phyloP scores from a whole-genome alignment of 1,140 invertebrate genomes.

The Danaus plexippus region DNA sequence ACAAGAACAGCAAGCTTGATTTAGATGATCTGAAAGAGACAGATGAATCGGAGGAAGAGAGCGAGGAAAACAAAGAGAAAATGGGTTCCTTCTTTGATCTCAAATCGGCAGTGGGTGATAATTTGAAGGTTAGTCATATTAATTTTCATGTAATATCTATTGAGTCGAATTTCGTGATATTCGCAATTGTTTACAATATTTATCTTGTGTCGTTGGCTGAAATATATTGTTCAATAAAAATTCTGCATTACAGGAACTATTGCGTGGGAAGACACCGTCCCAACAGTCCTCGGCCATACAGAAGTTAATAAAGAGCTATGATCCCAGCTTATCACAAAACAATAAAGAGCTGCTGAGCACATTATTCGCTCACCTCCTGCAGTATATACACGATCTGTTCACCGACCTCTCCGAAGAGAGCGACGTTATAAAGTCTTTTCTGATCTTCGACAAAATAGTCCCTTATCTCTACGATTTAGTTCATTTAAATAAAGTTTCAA shows the following conservation, averaged over 20 bases:
- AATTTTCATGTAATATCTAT: conserved; percentile 6
- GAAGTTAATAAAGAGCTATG: conserved; percentile 88
- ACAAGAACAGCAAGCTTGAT: conserved; percentile 25
- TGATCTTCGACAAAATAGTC: conserved; percentile 75
- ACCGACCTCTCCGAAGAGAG: conserved; percentile 63
- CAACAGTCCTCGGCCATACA: conserved; percentile 82
- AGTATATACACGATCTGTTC: conserved; percentile 81
- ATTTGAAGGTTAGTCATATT: conserved; percentile 37
- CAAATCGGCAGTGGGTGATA: conserved; percentile 41
- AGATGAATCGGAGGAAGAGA: conserved; percentile 32
- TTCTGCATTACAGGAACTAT: conserved; percentile 64
- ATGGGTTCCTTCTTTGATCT: conserved; percentile 41
- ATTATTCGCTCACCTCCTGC: conserved; percentile 81
- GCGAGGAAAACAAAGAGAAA: conserved; percentile 27
- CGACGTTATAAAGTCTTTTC: conserved; percentile 72
- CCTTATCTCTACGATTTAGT: conserved; percentile 82
- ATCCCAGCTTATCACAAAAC: conserved; percentile 80
- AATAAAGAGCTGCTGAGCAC: conserved; percentile 84
- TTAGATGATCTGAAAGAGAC: conserved; percentile 38
- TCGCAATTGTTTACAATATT: too few relatives aligned
- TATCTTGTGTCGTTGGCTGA: too few relatives aligned
- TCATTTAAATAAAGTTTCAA: conserved; percentile 77
- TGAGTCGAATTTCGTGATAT: too few relatives aligned
- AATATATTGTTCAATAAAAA: too few relatives aligned
- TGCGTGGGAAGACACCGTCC: conserved; percentile 74